Conservation (phyloP, 2,797 vertebrate species). For the Xenops minutus region DNA sequence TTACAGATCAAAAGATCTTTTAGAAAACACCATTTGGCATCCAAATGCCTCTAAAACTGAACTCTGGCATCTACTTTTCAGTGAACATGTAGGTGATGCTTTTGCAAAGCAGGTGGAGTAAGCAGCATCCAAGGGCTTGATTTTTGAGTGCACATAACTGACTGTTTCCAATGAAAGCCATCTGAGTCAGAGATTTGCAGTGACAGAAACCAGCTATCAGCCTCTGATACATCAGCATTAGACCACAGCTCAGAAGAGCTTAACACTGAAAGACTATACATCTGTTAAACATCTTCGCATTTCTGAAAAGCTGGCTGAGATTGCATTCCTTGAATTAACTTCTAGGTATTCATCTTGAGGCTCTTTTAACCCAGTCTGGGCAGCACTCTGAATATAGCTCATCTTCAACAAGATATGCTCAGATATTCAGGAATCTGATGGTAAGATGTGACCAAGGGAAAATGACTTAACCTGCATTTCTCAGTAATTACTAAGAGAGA, state of each 20-base stretch:
- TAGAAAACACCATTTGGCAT: not conserved
- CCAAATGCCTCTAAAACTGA: not conserved
- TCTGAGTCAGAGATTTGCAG: not conserved
- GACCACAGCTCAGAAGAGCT: not conserved
- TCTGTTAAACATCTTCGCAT: conserved; percentile 18
- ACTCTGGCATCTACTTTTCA: not conserved
- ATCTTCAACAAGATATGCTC: not conserved
- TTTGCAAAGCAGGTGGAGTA: not conserved
- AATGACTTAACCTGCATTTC: not conserved
- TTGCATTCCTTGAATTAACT: not conserved
- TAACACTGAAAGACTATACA: not conserved
- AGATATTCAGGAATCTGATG: not conserved
- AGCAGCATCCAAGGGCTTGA: not conserved
- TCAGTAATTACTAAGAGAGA: not conserved
- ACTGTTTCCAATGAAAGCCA: not conserved
- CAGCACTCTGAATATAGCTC: not conserved
- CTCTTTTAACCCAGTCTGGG: not conserved
- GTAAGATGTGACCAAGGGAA: not conserved
- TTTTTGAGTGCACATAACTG: not conserved
- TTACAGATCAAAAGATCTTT: not conserved
- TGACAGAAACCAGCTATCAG: not conserved
- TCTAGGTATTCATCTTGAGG: not conserved
- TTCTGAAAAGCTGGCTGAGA: conserved; percentile 18
- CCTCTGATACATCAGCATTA: not conserved
- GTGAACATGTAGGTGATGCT: not conserved